Base-by-base conservation (phyloP, 1,140 invertebrate genomes). In the Bombus haemorrhoidalis region DNA sequence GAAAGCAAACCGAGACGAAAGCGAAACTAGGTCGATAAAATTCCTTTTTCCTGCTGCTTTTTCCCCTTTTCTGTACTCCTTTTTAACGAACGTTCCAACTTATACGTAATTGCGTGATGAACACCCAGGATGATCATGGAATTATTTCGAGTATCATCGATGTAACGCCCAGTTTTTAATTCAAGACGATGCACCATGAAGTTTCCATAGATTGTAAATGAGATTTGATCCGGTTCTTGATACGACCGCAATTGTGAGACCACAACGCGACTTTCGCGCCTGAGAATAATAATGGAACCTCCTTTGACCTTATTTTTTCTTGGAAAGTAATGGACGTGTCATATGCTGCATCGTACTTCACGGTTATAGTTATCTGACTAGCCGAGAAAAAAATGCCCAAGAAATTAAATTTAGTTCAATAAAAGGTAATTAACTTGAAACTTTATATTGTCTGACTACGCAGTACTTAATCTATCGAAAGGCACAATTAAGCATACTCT, bases 11-110 rank as follows among this genome's bases (percentile, higher is more conserved):
- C 37, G 53, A 10, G 37, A 59, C 37, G 37, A 71, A 47, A 78
- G 32, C 34, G 68, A 59, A 85, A 85, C 43, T 84, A 64, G 68
- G 81, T 78, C 79, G 69, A 78, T 43, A 73, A 66, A 80, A 88
- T 53, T 57, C 28, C 57, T 43, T 39, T 34, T 69, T 18, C n/a
- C 9, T 18, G 25, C 28, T n/a, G 10, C 18, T 39, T 53, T 37
- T 13, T 22, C 53, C 47, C 13, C 10, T 22, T 32, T 4, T 71
- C 28, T 6, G 2, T 43, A 2, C 10, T 57, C 13, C 15, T 53
- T 69, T 80, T 57, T n/a, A 59, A 72, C 32, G 64, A 71, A 68
- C 37, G 39, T 43, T 41, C n/a, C 71, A 87, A 83, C 83, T 74
- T 57, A 37, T 57, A 18, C 37, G 53, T 59, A 85, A 71, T 69